A percentile compares a stretch with the other conserved stretches of the same genome.
Evolutionary conservation across 2,113 vertebrate species (phyloP).

Genomic region (Caranx ignobilis): DNA sequence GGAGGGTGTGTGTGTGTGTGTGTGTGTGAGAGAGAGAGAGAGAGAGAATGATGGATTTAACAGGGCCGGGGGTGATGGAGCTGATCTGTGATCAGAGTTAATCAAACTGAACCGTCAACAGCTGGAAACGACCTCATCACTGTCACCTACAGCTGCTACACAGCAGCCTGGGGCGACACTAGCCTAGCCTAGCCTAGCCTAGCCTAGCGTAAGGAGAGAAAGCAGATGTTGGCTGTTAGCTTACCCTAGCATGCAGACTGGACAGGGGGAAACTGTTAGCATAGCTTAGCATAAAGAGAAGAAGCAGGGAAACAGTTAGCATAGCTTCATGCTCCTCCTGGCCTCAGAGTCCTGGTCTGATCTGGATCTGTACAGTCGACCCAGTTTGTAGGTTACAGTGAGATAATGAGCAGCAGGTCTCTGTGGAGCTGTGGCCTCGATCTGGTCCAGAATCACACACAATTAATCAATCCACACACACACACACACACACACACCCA

Average conservation of each 20-base stretch:
- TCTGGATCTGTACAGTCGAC: neutral
- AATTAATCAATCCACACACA: constrained; percentile 34
- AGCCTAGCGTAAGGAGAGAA: neutral
- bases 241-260: no score
- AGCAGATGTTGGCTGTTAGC: no score
- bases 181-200: neutral
- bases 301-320: no score
- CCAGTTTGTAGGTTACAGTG: constrained; percentile 58
- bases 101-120: neutral
- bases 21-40: no score
- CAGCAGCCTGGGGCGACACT: no score
- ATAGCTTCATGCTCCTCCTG: no score
- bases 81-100: neutral
- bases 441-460: constrained; percentile 19
- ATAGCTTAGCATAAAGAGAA: no score
- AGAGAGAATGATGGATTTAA: constrained; percentile 7
- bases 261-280: no score
- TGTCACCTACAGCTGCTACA: no score
- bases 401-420: neutral
- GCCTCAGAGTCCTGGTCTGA: no score
- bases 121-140: neutral
- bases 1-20: no score
- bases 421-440: constrained; percentile 45
- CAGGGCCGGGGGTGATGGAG: neutral
- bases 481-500: neutral